phyloP scores from a whole-genome alignment of 2,113 vertebrate genomes.

The Eidolon helvum region DNA sequence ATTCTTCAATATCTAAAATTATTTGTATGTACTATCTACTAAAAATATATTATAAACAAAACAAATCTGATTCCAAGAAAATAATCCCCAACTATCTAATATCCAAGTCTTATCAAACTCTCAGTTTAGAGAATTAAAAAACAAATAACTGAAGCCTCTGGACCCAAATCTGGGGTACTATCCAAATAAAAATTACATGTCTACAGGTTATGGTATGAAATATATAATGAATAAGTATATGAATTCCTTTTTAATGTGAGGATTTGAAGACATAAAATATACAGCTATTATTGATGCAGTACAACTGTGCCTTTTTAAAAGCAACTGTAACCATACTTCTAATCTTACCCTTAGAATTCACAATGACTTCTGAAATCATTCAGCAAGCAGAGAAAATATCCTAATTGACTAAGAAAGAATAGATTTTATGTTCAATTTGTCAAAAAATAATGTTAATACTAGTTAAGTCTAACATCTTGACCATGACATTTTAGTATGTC shows the following conservation, averaged over 20 bases:
- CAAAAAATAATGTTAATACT: conserved; percentile 16
- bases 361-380: not conserved
- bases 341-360: conserved; percentile 7
- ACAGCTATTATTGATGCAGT: not conserved
- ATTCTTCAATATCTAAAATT: not conserved
- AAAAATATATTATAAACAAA: not conserved
- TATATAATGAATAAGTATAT: not conserved
- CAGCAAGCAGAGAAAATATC: conserved; percentile 40
- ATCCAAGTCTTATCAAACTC: not conserved
- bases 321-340: not conserved
- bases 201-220: not conserved
- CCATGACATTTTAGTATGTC: conserved; percentile 61
- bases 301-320: not conserved
- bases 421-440: conserved; percentile 31
- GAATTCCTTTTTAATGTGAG: not conserved
- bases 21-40: not conserved
- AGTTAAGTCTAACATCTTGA: conserved; percentile 64
- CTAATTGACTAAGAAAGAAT: not conserved
- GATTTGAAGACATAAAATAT: not conserved
- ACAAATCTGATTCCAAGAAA: not conserved
- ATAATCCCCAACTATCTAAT: not conserved
- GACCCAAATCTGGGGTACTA: not conserved
- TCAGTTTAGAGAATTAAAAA: not conserved
- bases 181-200: not conserved
- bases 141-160: not conserved